A percentile compares a stretch with the other conserved stretches of the same genome.
Conservation (phyloP, 1,140 invertebrate genomes). For the Microplitis demolitor region DNA sequence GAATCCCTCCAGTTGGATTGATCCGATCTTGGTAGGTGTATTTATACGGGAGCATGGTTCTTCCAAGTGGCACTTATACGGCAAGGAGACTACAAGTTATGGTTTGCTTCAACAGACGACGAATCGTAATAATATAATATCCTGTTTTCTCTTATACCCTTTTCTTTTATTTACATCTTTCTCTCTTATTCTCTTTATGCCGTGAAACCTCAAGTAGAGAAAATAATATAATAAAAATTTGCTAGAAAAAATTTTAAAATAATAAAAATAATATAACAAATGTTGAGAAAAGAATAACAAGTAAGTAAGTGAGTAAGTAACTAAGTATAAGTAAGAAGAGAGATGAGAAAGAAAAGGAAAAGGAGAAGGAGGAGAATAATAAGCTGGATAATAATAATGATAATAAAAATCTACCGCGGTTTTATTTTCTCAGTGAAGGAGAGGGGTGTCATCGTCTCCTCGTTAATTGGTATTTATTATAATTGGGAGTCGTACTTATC, state of each 20-base stretch:
- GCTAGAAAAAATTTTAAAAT: neutral
- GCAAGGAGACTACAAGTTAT: constrained; percentile 17
- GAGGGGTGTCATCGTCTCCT: constrained; percentile 36
- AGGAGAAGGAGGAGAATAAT: neutral
- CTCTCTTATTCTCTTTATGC: constrained; percentile 8
- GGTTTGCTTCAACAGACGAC: constrained; percentile 24
- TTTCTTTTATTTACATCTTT: neutral
- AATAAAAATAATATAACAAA: constrained; percentile 2
- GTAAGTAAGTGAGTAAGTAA: neutral
- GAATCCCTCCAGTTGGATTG: constrained; percentile 21
- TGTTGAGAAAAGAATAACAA: neutral
- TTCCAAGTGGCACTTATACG: constrained; percentile 26
- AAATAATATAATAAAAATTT: constrained; percentile 8
- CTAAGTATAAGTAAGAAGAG: neutral
- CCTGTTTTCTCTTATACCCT: constrained; percentile 14
- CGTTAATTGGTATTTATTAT: constrained; percentile 56
- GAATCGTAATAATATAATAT: constrained; percentile 33
- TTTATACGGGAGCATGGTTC: constrained; percentile 24
- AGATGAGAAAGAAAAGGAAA: neutral
- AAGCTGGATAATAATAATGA: no score
- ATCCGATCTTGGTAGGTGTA: constrained; percentile 28
- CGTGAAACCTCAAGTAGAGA: constrained; percentile 4
- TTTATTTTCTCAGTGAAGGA: neutral
- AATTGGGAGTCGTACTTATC: constrained; percentile 50
- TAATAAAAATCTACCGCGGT: neutral